Base-by-base conservation (phyloP, 2,797 vertebrate genomes). In the Liparis tanakae region DNA sequence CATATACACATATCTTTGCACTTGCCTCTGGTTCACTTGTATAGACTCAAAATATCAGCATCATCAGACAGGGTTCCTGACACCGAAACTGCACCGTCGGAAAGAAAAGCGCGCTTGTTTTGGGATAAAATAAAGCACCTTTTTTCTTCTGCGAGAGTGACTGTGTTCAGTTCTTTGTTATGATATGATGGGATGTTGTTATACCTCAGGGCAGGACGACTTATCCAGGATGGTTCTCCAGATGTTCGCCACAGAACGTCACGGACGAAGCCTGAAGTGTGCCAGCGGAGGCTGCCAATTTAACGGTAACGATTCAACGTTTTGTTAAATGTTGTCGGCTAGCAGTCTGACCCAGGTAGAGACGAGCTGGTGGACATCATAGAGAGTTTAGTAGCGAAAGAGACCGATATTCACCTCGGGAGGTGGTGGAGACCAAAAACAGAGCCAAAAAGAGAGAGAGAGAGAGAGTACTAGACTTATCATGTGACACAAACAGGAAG, bases 1-100 rank as follows among this genome's bases (percentile, higher is more conserved):
- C 73, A 81, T 79, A 50, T 87, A 89, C 72, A 89, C 83, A 75
- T 66, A 70, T 84, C 72, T 87, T 83, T 86, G 76, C 85, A 79
- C 77, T 58, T 80, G 70, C 74, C 73, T 84, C 73, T 80, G 61
- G 60, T 79, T 83, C 80, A 76, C 51, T 41, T 69, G 71, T 73
- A 67, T 36, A 69, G 67, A 81, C 62, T 48, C 70, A 76, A 86
- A 80, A 85, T 81, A 81, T 84, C 76, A 67, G 83, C 78, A 48
- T 84, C 74, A 22, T 82, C 72, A 69, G 22, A 74, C 70, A 50
- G 78, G 60, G 54, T 77, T 79, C 68, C 64, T 69, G 15, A 30
- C 25, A 30, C 25, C 54, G 51, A 78, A 70, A 30, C 25, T n/a
- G n/a, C n/a, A n/a, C n/a, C n/a, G n/a, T n/a, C 67, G 79, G 76